Conservation (phyloP, 1,140 invertebrate genomes). For the Drosophila sproati region DNA sequence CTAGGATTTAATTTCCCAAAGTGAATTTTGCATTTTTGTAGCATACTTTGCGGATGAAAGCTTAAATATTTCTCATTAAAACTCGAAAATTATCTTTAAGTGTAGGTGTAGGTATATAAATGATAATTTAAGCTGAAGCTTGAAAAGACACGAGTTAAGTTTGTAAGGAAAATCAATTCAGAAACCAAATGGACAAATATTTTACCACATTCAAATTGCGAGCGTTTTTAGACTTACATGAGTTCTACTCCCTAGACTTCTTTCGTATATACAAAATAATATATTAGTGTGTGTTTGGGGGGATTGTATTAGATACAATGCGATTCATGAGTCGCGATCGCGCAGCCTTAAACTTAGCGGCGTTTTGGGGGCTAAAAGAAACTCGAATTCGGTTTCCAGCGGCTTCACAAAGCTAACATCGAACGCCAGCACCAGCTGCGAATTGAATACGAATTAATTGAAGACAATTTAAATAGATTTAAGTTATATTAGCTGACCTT, state of each 20-base stretch:
- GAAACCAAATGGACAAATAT: no score
- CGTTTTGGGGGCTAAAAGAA: constrained; percentile 90
- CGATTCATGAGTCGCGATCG: constrained; percentile 84
- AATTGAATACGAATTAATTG: constrained; percentile 29
- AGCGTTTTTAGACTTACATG: constrained; percentile 5
- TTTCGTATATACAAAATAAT: constrained; percentile 29
- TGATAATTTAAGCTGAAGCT: no score
- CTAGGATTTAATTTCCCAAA: background rate
- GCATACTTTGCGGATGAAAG: constrained; percentile 25
- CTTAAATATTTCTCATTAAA: background rate
- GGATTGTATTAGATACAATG: constrained; percentile 54
- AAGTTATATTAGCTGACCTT: constrained; percentile 85
- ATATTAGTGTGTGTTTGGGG: background rate
- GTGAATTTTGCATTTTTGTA: constrained; percentile 3
- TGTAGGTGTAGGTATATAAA: no score
- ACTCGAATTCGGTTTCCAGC: constrained; percentile 91
- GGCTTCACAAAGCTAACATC: constrained; percentile 88
- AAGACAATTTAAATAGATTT: background rate
- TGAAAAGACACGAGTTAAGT: no score
- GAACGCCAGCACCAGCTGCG: constrained; percentile 89
- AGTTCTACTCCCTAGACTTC: constrained; percentile 3
- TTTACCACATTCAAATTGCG: constrained; percentile 3
- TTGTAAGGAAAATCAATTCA: no score
- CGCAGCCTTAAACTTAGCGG: constrained; percentile 89
- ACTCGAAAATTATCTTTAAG: no score